A percentile compares a stretch with the other conserved stretches of the same genome.
These are phyloP conservation scores for Drosophila fuyamai DNA, from an alignment of 1,140 invertebrate genomes.

Conservation along the genomic window DNA sequence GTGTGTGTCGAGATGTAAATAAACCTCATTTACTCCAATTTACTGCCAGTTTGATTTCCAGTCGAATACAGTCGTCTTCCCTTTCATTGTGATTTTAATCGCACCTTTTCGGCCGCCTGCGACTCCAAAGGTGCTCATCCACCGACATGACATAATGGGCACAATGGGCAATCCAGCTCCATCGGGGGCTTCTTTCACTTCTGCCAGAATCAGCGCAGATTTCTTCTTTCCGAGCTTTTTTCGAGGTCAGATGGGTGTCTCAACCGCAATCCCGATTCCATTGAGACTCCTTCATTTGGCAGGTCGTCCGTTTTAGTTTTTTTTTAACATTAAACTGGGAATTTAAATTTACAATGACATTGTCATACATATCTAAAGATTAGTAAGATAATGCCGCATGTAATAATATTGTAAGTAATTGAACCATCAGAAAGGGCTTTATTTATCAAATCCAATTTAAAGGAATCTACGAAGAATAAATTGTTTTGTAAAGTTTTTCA, in stretches of 20 bases:
- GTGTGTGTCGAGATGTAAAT: slow-evolving; percentile 59
- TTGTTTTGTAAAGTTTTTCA: no score
- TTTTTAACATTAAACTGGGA: no score
- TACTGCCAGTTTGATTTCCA: slow-evolving; percentile 38
- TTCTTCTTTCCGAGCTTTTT: slow-evolving; percentile 32
- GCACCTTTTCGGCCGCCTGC: slow-evolving; percentile 9
- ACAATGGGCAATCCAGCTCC: not conserved
- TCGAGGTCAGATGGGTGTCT: slow-evolving; percentile 38
- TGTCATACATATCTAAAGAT: not conserved
- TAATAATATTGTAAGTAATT: no score
- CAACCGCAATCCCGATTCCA: slow-evolving; percentile 7
- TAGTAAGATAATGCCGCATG: no score
- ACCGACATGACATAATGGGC: slow-evolving; percentile 43
- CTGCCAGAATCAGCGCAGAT: slow-evolving; percentile 36
- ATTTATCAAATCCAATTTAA: no score
- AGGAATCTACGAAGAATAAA: no score
- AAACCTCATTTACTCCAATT: slow-evolving; percentile 74
- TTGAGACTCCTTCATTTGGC: slow-evolving; percentile 1
- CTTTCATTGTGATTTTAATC: slow-evolving; percentile 37
- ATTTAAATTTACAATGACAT: not conserved
- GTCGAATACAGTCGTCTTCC: slow-evolving; percentile 34
- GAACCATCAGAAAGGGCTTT: no score
- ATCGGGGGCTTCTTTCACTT: slow-evolving; percentile 49
- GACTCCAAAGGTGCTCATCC: slow-evolving; percentile 28
- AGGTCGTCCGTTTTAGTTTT: no score